Percentiles rank a stretch among this genome's conserved stretches.
phyloP scores from a whole-genome alignment of 2,113 vertebrate species.

The Xenopus borealis region DNA sequence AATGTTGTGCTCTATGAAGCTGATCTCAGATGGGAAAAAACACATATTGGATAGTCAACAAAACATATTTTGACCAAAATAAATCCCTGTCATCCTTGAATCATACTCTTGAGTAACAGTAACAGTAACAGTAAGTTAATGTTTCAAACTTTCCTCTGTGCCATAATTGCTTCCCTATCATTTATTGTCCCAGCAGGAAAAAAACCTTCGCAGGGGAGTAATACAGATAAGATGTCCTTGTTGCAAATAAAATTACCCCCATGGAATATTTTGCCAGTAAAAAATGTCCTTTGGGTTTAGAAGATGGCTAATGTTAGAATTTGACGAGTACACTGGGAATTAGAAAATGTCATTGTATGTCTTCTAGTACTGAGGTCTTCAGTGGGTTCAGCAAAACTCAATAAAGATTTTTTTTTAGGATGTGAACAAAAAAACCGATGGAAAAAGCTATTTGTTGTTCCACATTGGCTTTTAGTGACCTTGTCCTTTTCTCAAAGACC shows the following conservation, averaged over 20 bases:
- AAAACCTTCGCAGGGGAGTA: background rate
- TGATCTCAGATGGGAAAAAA: background rate
- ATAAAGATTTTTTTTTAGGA: too few species aligned
- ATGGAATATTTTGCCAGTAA: conserved; percentile 30
- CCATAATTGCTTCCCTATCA: background rate
- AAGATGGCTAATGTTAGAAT: background rate
- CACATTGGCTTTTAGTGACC: too few species aligned
- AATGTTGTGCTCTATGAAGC: background rate
- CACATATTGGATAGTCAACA: background rate
- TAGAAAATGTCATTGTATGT: too few species aligned
- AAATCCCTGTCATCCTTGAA: background rate
- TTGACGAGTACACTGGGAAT: conserved; percentile 4
- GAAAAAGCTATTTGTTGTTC: too few species aligned
- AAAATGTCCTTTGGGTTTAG: background rate
- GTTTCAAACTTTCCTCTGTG: background rate
- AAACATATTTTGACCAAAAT: background rate
- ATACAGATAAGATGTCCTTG: conserved; percentile 15
- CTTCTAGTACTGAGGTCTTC: too few species aligned
- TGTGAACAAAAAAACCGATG: too few species aligned
- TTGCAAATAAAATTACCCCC: conserved; percentile 19
- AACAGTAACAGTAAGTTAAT: background rate
- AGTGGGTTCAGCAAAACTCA: too few species aligned
- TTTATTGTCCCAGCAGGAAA: conserved; percentile 26
- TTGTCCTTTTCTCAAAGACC: too few species aligned
- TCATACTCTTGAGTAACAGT: background rate